Conservation (phyloP, 2,888 invertebrate genomes). For the Blera fallax region DNA sequence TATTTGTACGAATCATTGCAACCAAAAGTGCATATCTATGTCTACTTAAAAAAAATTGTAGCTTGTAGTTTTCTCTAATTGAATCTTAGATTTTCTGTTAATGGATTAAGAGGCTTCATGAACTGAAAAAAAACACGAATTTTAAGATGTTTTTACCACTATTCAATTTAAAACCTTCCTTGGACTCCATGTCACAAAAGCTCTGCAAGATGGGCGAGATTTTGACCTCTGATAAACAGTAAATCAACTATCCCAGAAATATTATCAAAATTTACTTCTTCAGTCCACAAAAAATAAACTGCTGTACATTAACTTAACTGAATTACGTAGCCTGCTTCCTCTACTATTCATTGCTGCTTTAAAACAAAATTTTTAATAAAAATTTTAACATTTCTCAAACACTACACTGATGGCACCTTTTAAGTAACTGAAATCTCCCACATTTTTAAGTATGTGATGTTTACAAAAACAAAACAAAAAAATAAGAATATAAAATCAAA, state of each 20-base stretch:
- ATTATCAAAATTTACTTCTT: not conserved
- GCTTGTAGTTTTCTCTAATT: not conserved
- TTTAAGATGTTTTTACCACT: too few species aligned
- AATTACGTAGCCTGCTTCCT: too few species aligned
- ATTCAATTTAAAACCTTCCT: not conserved
- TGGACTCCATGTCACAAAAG: not conserved
- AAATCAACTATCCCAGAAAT: not conserved
- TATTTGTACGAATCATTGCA: slow-evolving; percentile 69
- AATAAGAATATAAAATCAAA: not conserved
- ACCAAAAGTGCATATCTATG: slow-evolving; percentile 3
- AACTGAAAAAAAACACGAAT: not conserved
- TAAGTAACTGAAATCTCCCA: not conserved
- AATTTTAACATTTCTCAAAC: not conserved
- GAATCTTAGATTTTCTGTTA: not conserved
- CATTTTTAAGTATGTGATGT: not conserved
- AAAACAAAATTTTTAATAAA: too few species aligned
- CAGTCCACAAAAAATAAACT: too few species aligned
- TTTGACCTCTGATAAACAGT: not conserved
- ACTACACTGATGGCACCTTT: slow-evolving; percentile 1
- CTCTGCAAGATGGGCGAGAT: not conserved
- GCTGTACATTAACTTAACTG: too few species aligned
- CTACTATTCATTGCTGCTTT: too few species aligned
- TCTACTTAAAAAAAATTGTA: not conserved
- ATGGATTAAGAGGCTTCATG: slow-evolving; percentile 4
- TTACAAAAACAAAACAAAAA: slow-evolving; percentile 21